Evolutionary conservation across 2,888 invertebrate genomes (phyloP).

Genomic region (Aporophyla nigra): DNA sequence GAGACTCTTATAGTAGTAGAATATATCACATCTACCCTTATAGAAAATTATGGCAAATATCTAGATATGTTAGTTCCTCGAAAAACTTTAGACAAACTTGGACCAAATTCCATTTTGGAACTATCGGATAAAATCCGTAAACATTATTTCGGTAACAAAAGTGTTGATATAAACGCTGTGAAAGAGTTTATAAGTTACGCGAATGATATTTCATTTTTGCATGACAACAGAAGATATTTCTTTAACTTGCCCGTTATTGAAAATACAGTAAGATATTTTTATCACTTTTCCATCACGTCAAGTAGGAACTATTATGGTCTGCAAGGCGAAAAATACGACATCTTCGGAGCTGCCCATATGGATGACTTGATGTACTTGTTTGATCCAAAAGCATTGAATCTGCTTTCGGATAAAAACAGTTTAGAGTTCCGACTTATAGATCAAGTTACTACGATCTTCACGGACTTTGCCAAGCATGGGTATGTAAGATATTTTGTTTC

Average conservation of each 20-base stretch:
- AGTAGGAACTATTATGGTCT: slow-evolving; percentile 22
- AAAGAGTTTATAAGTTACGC: slow-evolving; percentile 13
- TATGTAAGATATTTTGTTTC: neutral
- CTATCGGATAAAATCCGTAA: slow-evolving; percentile 30
- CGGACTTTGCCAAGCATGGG: slow-evolving; percentile 42
- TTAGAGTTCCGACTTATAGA: slow-evolving; percentile 33
- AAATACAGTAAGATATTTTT: slow-evolving; percentile 25
- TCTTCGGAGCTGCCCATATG: slow-evolving; percentile 23
- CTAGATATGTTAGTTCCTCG: slow-evolving; percentile 31
- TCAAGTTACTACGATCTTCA: slow-evolving; percentile 31
- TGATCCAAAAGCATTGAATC: slow-evolving; percentile 25
- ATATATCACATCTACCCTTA: neutral
- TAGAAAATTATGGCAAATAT: slow-evolving; percentile 3
- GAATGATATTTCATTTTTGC: slow-evolving; percentile 7
- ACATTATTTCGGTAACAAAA: slow-evolving; percentile 40
- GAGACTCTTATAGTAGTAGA: slow-evolving; percentile 10
- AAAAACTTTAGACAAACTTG: slow-evolving; percentile 10
- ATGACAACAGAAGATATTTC: slow-evolving; percentile 22
- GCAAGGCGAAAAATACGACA: slow-evolving; percentile 32
- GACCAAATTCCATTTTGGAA: slow-evolving; percentile 5
- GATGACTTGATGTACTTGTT: slow-evolving; percentile 28
- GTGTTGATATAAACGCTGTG: neutral
- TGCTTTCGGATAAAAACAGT: slow-evolving; percentile 8
- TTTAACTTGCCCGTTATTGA: slow-evolving; percentile 10
- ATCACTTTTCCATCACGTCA: slow-evolving; percentile 26